phyloP scores from a whole-genome alignment of 2,888 invertebrate genomes.

The Corythucha ciliata region DNA sequence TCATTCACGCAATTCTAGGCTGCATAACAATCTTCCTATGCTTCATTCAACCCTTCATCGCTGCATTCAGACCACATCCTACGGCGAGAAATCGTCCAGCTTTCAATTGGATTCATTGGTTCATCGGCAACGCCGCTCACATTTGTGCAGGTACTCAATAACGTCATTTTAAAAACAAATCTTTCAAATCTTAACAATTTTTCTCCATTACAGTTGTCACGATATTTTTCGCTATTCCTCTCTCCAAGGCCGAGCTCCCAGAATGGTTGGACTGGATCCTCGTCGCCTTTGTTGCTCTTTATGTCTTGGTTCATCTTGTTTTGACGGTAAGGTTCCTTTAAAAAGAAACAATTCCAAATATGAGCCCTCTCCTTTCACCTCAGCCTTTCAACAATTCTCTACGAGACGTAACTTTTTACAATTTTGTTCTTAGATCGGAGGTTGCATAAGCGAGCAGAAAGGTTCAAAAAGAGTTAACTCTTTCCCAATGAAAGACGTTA shows the following conservation, averaged over 20 bases:
- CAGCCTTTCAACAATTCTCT: no score
- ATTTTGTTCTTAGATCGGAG: slow-evolving; percentile 53
- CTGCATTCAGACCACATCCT: slow-evolving; percentile 76
- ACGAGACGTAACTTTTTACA: no score
- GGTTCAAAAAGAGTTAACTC: slow-evolving; percentile 64
- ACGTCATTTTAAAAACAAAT: no score
- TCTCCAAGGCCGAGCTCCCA: slow-evolving; percentile 77
- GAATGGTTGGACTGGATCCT: slow-evolving; percentile 80
- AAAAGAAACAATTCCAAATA: no score
- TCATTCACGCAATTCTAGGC: slow-evolving; percentile 77
- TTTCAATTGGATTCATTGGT: slow-evolving; percentile 90
- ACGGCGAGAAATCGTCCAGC: slow-evolving; percentile 65
- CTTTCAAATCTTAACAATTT: neutral
- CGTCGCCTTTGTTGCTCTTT: slow-evolving; percentile 80
- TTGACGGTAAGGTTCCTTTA: slow-evolving; percentile 70
- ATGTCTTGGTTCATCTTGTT: slow-evolving; percentile 76
- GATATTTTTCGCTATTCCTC: slow-evolving; percentile 82
- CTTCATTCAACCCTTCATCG: slow-evolving; percentile 80
- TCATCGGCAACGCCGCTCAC: slow-evolving; percentile 77
- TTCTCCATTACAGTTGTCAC: slow-evolving; percentile 64
- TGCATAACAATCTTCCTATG: slow-evolving; percentile 66
- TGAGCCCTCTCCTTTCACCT: no score
- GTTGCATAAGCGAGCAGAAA: slow-evolving; percentile 65
- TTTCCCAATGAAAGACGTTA: slow-evolving; percentile 77
- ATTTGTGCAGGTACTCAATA: slow-evolving; percentile 70